Base-by-base conservation (phyloP, 2,888 invertebrate genomes). In the Rutpela maculata region DNA sequence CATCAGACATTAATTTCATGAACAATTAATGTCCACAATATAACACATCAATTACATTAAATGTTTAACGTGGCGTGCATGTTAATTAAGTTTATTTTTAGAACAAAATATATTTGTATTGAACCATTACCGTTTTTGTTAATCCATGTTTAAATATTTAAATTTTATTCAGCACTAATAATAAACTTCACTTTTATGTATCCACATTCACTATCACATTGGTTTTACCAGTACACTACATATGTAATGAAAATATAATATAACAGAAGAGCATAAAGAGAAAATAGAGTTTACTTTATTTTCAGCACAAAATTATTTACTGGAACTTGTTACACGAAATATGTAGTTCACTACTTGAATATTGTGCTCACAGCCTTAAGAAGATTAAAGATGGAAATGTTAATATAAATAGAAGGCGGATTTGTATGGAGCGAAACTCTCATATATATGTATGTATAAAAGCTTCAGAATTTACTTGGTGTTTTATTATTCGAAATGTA, bases 301-400 rank as follows among this genome's bases (percentile, higher is more conserved):
- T 56, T 5, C 60, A 18, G 50, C 60, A 56, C 43, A n/a, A 22
- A 60, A 60, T 60, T 70, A 43, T 70, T 70, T 60, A 60, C 59
- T 60, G 70, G 50, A 17, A 69, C 57, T 35, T 57, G 70, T 22
- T 56, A n/a, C 38, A 56, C 60, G 60, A 60, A 70, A 60, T 70
- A 38, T 31, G 70, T 35, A 70, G 19, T 59, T 43, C 35, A 56
- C 60, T 38, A 35, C 69, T 57, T 57, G 57, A 56, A 31, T 17
- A 15, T 35, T 18, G 15, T 19, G 68, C 56, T 31, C 31, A 35
- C 62, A 15, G 62, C 62, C 31, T 62, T 31, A 69, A 59, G 69
- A 19, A 56, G 57, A 12, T 65, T 38, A 15, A 17, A 38, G 18
- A 38, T 17, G 43, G 65, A 65, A 65, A 65, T 65, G 38, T 11